These are phyloP conservation scores for Phylloscopus collybita DNA, from an alignment of 2,797 vertebrate species.

Conservation along the genomic window DNA sequence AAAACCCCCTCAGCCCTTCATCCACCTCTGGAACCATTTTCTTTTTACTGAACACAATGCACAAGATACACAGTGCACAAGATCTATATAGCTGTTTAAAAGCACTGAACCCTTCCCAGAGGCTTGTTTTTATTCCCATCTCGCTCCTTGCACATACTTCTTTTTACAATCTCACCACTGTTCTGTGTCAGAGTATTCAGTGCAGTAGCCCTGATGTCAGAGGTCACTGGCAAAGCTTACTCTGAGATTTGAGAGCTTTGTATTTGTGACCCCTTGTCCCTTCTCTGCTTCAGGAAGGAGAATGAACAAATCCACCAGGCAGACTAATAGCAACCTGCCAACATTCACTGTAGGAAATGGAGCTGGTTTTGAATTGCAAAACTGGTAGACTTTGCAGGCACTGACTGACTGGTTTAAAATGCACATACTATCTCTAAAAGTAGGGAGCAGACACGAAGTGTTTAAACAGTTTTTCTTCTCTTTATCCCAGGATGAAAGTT, in stretches of 20 bases:
- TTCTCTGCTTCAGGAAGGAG: not conserved
- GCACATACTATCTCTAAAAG: not conserved
- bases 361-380: slow-evolving; percentile 37
- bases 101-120: not conserved
- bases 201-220: not conserved
- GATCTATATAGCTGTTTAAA: not conserved
- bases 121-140: not conserved
- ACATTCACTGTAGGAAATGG: not conserved
- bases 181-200: not conserved
- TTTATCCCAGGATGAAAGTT: slow-evolving; percentile 53
- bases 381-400: slow-evolving; percentile 21
- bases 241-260: not conserved
- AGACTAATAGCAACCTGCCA: slow-evolving; percentile 24
- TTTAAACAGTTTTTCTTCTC: slow-evolving; percentile 12
- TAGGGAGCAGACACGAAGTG: not conserved
- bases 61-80: not conserved
- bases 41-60: not conserved
- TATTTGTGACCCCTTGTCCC: not conserved
- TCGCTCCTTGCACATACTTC: not conserved
- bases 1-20: not conserved
- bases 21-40: not conserved
- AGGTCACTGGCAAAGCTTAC: not conserved
- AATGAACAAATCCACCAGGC: slow-evolving; percentile 12
- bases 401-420: not conserved
- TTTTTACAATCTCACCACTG: not conserved